A percentile compares a stretch with the other conserved stretches of the same genome.
Conservation (phyloP, 2,888 invertebrate species). For the Drosophila eohydei region DNA sequence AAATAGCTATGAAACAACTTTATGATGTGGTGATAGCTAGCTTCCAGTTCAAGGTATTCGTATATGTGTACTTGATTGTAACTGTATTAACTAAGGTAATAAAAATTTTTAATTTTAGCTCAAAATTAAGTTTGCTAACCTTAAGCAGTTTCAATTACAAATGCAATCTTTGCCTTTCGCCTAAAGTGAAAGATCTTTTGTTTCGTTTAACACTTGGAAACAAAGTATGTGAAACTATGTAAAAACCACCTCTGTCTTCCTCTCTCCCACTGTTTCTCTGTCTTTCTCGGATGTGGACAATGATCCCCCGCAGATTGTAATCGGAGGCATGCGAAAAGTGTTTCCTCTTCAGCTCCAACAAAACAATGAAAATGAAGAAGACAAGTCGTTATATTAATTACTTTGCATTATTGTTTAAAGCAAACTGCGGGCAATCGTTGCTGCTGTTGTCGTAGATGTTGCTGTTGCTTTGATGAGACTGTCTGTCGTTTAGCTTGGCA, state of each 20-base stretch:
- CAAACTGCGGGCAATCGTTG: slow-evolving; percentile 61
- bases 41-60: too few relatives aligned
- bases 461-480: slow-evolving; percentile 31
- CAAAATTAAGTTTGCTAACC: slow-evolving; percentile 5
- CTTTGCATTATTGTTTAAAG: slow-evolving; percentile 79
- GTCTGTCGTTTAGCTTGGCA: slow-evolving; percentile 46
- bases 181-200: slow-evolving; percentile 42
- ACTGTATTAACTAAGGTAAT: not conserved
- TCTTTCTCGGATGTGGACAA: slow-evolving; percentile 24
- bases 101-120: not conserved
- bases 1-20: not conserved
- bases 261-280: too few relatives aligned
- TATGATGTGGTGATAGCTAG: not conserved
- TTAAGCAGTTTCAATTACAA: slow-evolving; percentile 4
- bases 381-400: slow-evolving; percentile 71
- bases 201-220: slow-evolving; percentile 33
- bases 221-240: slow-evolving; percentile 31
- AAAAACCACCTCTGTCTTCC: not conserved
- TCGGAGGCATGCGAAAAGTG: slow-evolving; percentile 49
- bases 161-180: slow-evolving; percentile 4
- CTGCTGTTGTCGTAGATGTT: slow-evolving; percentile 17
- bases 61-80: not conserved
- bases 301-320: slow-evolving; percentile 44
- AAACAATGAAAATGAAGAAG: slow-evolving; percentile 39
- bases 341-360: slow-evolving; percentile 47